Base-by-base conservation (phyloP, 1,140 invertebrate species). In the Phthorimaea operculella region DNA sequence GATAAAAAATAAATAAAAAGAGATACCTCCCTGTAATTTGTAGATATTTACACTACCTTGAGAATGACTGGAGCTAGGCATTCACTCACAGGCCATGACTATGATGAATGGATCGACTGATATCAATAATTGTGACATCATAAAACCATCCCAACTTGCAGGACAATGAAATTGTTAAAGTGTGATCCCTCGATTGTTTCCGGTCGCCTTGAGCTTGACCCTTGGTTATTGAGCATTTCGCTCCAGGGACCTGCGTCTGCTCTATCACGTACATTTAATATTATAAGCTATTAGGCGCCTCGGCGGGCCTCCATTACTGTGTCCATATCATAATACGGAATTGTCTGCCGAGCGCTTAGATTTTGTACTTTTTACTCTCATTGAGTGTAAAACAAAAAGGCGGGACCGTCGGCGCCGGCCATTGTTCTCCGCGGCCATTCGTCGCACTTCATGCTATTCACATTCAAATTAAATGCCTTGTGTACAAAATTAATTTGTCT, bases 401-500 rank as follows among this genome's bases (percentile, higher is more conserved):
- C 73, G 64, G 68, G 64, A 61, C 64, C 68, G 68, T 72, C 80
- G 81, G 79, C 81, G 81, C 81, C 81, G 81, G 71, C 66, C 70
- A 85, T 85, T 85, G 81, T 85, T 82, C 78, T 80, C 74, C 59
- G 60, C 70, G 75, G 67, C 77, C 78, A 85, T 85, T 85, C 81
- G 81, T 85, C 79, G 79, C 81, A 85, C 78, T 85, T 85, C 81
- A 85, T 71, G 81, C 79, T 83, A 83, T 83, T 85, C 79, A 81
- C 79, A 83, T 84, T 84, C 79, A 85, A 85, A 85, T 85, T 85
- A 85, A 85, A 81, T 77, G 78, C 71, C 69, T 72, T 77, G 78
- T 81, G 81, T 85, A 85, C 78, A 81, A 85, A 83, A 85, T 85
- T 85, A 83, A 85, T 85, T 85, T 85, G 76, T 85, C 79, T 83